Percentiles rank a stretch among this genome's conserved stretches.
phyloP scores from a whole-genome alignment of 2,888 invertebrate species.

The Stramonita haemastoma region DNA sequence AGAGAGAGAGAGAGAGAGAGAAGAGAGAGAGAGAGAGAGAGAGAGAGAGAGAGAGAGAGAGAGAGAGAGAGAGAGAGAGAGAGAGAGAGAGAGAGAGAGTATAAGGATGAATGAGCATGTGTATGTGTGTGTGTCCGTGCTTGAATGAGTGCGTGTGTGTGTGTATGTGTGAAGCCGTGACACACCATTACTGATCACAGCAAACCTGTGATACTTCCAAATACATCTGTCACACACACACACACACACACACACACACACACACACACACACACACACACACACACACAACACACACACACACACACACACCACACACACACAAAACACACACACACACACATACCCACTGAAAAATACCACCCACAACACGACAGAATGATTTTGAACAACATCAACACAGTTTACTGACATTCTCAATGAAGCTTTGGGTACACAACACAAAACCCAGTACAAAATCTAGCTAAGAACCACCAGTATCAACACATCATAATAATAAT shows the following conservation, averaged over 20 bases:
- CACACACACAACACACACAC: no score
- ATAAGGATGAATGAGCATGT: no score
- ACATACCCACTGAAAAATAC: not conserved
- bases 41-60: slow-evolving; percentile 28
- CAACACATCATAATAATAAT: not conserved
- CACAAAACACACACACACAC: no score
- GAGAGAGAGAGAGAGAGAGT: not conserved
- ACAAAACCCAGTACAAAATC: slow-evolving; percentile 1
- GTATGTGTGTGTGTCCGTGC: not conserved
- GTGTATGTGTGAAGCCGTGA: not conserved
- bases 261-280: no score
- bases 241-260: no score
- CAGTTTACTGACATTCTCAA: slow-evolving; percentile 9
- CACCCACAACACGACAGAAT: not conserved
- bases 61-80: not conserved
- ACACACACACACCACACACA: no score
- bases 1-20: slow-evolving; percentile 10
- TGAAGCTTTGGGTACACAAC: not conserved
- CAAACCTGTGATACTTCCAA: no score
- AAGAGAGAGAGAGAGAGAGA: slow-evolving; percentile 16
- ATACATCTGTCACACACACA: no score
- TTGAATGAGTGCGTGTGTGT: not conserved
- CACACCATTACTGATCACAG: no score
- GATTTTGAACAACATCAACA: slow-evolving; percentile 17
- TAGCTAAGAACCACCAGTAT: not conserved